Conservation (phyloP, 1,140 invertebrate species). For the Trichogramma pretiosum region DNA sequence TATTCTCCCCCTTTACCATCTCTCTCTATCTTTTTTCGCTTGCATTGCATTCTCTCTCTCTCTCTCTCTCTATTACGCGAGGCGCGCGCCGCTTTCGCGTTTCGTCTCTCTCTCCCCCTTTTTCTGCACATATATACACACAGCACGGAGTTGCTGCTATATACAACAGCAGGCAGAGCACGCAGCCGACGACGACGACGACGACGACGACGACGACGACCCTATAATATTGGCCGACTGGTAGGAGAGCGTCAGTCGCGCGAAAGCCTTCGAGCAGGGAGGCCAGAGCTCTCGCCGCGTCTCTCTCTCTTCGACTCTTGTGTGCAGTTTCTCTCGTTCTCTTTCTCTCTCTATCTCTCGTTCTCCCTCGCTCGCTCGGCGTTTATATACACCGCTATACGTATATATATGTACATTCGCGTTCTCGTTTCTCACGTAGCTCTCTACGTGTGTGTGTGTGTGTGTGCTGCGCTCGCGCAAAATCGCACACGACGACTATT, state of each 20-base stretch:
- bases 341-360: conserved; percentile 23
- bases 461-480: too few species aligned
- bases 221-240: conserved; percentile 19
- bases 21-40: too few species aligned
- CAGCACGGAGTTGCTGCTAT: too few species aligned
- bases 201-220: conserved; percentile 23
- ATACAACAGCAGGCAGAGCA: too few species aligned
- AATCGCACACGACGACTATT: too few species aligned
- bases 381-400: not conserved
- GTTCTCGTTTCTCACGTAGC: too few species aligned
- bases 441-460: too few species aligned
- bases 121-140: too few species aligned
- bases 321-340: too few species aligned
- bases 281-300: conserved; percentile 25
- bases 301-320: conserved; percentile 14
- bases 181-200: conserved; percentile 27
- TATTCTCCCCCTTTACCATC: too few species aligned
- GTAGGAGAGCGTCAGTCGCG: conserved; percentile 41
- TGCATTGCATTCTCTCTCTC: too few species aligned
- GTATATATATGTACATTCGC: not conserved
- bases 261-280: conserved; percentile 41
- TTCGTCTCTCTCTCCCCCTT: not conserved
- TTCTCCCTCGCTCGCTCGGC: conserved; percentile 9
- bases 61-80: not conserved
- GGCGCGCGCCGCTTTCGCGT: too few species aligned